Base-by-base conservation (phyloP, 2,797 vertebrate species). In the Enteromius paludinosus region DNA sequence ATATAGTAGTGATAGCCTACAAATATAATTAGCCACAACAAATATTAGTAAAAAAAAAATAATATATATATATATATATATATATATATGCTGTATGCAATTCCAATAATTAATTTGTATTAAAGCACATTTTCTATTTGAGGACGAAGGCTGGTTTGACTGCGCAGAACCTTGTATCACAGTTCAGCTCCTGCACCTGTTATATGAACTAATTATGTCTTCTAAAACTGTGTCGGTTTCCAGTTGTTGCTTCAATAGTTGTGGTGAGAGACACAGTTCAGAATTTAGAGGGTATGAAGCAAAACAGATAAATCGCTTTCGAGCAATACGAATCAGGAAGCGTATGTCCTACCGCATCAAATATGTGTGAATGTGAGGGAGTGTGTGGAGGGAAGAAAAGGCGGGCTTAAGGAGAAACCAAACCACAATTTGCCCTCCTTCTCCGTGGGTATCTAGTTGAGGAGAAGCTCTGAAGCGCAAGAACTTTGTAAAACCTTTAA, bases 391-490 rank as follows among this genome's bases (percentile, higher is more conserved):
- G 45, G 61, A 77, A 89, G 89, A 89, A 91, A 92, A 94, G 93
- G 72, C 91, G 93, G 93, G 88, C 90, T 93, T 92, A 88, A 70
- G 73, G 86, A 83, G 84, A 88, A 91, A 78, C 89, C 78, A 86
- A 88, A 88, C 87, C 92, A 92, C 91, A 92, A 88, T 92, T 89
- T 86, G 84, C 82, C 88, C 90, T 91, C 90, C 87, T 87, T 89
- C 89, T 93, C 79, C 81, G 87, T 85, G 88, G 90, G 83, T 90
- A 90, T 91, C 83, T 88, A 90, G 87, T 92, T 89, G 82, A 87
- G 87, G 90, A 90, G 90, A 91, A 87, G 82, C 83, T 84, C 70
- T 54, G 89, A 82, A 79, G 88, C 84, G 85, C 89, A 38, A 20
- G 17, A 62, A 14, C 30, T 75, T 70, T 45, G 25, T 10, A n/a